Conservation (phyloP, 2,113 vertebrate genomes). For the Cryptomyrus ogoouensis region DNA sequence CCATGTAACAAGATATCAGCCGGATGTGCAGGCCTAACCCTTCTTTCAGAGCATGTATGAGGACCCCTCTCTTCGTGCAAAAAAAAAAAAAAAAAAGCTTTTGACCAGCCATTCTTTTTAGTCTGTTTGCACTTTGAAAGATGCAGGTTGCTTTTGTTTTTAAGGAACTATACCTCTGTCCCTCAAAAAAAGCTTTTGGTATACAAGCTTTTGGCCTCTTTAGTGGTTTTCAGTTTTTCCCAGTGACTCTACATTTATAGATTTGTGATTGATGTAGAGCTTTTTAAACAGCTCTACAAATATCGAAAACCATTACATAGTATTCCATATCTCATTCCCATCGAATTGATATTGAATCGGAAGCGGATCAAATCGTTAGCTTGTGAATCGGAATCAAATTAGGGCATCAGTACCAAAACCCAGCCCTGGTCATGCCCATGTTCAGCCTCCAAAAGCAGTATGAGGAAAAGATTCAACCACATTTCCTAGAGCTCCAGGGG, state of each 20-base stretch:
- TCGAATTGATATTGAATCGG: neutral
- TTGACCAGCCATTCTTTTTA: neutral
- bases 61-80: neutral
- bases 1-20: neutral
- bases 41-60: neutral
- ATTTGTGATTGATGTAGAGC: neutral
- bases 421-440: slow-evolving; percentile 21
- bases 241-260: neutral
- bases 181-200: neutral
- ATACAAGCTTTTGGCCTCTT: neutral
- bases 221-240: neutral
- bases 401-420: neutral
- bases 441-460: slow-evolving; percentile 41
- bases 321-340: neutral
- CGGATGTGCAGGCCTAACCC: neutral
- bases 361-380: neutral
- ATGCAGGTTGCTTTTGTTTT: neutral
- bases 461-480: neutral
- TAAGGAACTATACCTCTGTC: neutral
- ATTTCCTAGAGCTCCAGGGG: slow-evolving; percentile 37
- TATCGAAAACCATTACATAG: neutral
- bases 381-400: neutral
- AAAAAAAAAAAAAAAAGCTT: neutral
- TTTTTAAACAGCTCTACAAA: neutral
- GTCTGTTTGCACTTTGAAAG: neutral